Evolutionary conservation across 2,888 invertebrate species (phyloP).

Genomic region (Mystacides longicornis): DNA sequence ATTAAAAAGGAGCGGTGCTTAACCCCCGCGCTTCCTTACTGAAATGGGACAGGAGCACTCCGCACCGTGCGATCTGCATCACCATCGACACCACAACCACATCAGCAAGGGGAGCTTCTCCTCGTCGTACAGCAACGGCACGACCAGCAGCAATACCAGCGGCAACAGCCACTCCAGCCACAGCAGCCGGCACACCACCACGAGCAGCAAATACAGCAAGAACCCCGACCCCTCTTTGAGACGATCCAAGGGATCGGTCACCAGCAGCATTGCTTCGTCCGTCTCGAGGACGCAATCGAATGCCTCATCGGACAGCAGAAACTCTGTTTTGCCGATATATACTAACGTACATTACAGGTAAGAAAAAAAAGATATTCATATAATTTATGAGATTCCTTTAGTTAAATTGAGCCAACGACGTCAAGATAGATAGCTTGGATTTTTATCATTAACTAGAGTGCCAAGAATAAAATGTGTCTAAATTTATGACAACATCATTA

Average conservation of each 20-base stretch:
- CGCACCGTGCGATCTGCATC: slow-evolving; percentile 21
- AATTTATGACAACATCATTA: no score
- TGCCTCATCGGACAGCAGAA: slow-evolving; percentile 11
- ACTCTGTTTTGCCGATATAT: slow-evolving; percentile 34
- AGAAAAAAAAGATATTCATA: background rate
- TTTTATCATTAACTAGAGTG: background rate
- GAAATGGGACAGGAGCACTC: slow-evolving; percentile 26
- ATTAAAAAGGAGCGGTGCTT: slow-evolving; percentile 8
- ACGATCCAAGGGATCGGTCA: slow-evolving; percentile 14
- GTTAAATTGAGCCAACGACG: background rate
- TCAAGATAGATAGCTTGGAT: no score
- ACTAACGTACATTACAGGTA: slow-evolving; percentile 43
- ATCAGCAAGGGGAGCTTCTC: background rate
- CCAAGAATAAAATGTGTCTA: no score
- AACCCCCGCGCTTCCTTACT: slow-evolving; percentile 11
- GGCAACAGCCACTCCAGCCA: background rate
- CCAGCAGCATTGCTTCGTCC: slow-evolving; percentile 17
- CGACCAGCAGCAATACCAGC: slow-evolving; percentile 24
- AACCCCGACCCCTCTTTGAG: background rate
- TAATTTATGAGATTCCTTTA: background rate
- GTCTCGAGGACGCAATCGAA: slow-evolving; percentile 17
- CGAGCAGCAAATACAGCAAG: slow-evolving; percentile 6
- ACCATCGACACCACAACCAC: slow-evolving; percentile 4
- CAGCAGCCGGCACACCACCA: background rate
- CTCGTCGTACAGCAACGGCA: slow-evolving; percentile 20